These are phyloP conservation scores for Harlomillsia oculata DNA, from an alignment of 1,140 invertebrate species.

Conservation along the genomic window DNA sequence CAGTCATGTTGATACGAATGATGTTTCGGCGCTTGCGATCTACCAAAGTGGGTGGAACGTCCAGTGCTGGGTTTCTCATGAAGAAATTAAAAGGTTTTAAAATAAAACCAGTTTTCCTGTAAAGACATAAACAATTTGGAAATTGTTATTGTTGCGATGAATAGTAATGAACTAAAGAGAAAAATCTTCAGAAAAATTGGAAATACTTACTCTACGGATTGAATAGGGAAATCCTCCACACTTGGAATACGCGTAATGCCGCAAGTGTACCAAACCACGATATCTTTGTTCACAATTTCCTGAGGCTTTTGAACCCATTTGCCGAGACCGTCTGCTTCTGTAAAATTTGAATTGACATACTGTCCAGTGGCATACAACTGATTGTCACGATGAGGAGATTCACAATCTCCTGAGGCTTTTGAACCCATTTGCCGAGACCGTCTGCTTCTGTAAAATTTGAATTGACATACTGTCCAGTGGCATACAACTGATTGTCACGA, in stretches of 20 bases:
- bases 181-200: not conserved
- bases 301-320: constrained; percentile 12
- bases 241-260: constrained; percentile 17
- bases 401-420: constrained; percentile 4
- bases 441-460: constrained; percentile 3
- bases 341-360: constrained; percentile 13
- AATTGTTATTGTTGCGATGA: not conserved
- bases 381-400: constrained; percentile 10
- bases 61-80: constrained; percentile 23
- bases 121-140: not conserved
- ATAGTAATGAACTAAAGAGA: not conserved
- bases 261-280: constrained; percentile 22
- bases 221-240: constrained; percentile 25
- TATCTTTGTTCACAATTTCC: constrained; percentile 13
- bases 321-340: not conserved
- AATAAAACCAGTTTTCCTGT: constrained; percentile 25
- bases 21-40: too few relatives aligned
- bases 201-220: constrained; percentile 21
- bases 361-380: constrained; percentile 11
- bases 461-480: constrained; percentile 9
- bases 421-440: constrained; percentile 9
- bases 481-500: constrained; percentile 13
- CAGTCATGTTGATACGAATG: too few relatives aligned
- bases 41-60: too few relatives aligned
- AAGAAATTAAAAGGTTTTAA: constrained; percentile 32